These are phyloP conservation scores for Zenarchopterus dispar DNA, from an alignment of 2,797 vertebrate genomes.

Conservation along the genomic window DNA sequence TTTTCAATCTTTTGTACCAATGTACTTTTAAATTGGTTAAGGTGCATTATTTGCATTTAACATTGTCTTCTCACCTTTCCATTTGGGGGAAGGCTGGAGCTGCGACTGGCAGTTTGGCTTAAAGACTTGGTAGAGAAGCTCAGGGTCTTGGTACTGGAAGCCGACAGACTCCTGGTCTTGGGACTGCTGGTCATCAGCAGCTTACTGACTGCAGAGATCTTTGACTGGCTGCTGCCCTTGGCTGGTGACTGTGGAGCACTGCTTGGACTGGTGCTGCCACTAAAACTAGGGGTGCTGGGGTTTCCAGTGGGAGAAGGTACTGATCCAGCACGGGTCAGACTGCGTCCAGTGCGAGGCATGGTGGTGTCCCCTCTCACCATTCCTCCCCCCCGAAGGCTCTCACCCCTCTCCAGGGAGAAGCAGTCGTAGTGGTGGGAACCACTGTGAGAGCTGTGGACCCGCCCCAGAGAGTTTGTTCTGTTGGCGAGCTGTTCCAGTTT, in stretches of 20 bases:
- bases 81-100: constrained; percentile 88
- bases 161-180: constrained; percentile 90
- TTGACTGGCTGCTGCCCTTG: constrained; percentile 87
- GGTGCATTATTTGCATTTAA: neutral
- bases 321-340: constrained; percentile 84
- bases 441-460: constrained; percentile 78
- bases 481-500: constrained; percentile 94
- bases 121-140: constrained; percentile 98
- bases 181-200: constrained; percentile 95
- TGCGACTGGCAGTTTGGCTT: constrained; percentile 90
- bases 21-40: neutral
- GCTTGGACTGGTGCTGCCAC: constrained; percentile 53
- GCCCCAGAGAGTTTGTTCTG: constrained; percentile 93
- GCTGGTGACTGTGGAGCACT: constrained; percentile 86
- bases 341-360: constrained; percentile 90
- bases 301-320: constrained; percentile 79
- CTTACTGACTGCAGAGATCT: constrained; percentile 96
- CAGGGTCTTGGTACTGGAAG: constrained; percentile 93
- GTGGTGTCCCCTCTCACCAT: constrained; percentile 87
- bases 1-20: neutral
- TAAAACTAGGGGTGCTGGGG: constrained; percentile 52
- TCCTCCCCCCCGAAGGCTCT: constrained; percentile 87
- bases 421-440: constrained; percentile 90
- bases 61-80: constrained; percentile 77
- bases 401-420: constrained; percentile 91